Evolutionary conservation across 2,888 invertebrate genomes (phyloP), one percentile per base, ranked within the genome.

Genomic region (Petrophora chlorosata): DNA sequence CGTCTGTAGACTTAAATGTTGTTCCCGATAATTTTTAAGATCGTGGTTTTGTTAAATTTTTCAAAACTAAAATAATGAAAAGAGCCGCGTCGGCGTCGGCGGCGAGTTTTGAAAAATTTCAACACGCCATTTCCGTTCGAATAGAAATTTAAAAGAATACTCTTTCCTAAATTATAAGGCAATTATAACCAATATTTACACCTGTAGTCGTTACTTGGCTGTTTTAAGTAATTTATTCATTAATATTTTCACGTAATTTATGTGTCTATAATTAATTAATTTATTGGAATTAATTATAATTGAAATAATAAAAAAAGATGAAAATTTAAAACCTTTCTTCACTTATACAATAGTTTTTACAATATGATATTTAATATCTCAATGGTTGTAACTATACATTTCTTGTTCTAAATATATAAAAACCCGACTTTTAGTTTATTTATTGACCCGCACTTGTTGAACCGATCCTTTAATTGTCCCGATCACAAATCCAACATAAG

Each of bases 331-430:
- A 85, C 87, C 83, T 56, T 59, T 87, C 87, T 87, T 90, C 90
- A 88, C 86, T 88, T 89, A 85, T 90, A 90, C 90, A 90, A 91
- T 90, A 91, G 90, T 86, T 90, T 89, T 89, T 90, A 90, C 88
- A 89, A 90, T 90, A 90, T 83, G 90, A 91, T 91, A 91, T 91
- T 87, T 89, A 90, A 90, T 90, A 90, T 90, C 90, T 91, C 90
- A 82, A 91, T 90, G 91, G 91, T 91, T 91, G 91, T 91, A 90
- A 90, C 87, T 90, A 90, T 90, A 91, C 90, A 91, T 90, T 90
- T 90, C 90, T 90, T 90, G 91, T 91, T 91, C 90, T 90, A 90
- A 90, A 91, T 91, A 90, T 90, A 90, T 90, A 88, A 88, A 89
- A 85, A 87, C 82, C 79, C 82, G 73, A 56, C 53, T 59, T 64